Base-by-base conservation (phyloP, 2,797 vertebrate species). In the Steatocranus sp. region DNA sequence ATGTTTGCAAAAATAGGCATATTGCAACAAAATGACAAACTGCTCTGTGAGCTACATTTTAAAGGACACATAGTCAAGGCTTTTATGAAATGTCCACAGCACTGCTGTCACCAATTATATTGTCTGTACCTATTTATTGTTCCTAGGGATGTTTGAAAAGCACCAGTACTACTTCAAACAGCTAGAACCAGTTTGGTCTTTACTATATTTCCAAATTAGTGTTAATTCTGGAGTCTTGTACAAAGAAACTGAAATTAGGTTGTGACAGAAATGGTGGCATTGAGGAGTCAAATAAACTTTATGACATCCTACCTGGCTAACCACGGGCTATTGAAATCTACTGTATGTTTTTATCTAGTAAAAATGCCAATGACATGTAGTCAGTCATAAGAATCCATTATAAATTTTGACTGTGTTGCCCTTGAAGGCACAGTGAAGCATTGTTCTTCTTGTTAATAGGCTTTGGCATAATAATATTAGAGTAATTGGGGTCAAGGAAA, bases 1-100 rank as follows among this genome's bases (percentile, higher is more conserved):
- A 89, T 85, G 83, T 78, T 87, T 88, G 58, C 18, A 23, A 83
- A 87, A 93, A 92, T 84, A 85, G 79, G 85, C 12, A 78, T 56
- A 74, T 78, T 68, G 78, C 73, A 84, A 79, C 56, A 66, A 83
- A 84, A 81, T 51, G 48, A 87, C 80, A 83, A 87, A 84, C 48
- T 43, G n/a, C 46, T 78, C 3, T 75, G 49, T 14, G 51, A 74
- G 79, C 68, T 79, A 38, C 27, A 66, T 81, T 66, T 75, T n/a
- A 75, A 27, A 58, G 36, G 78, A 87, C 68, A 51, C 74, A 76
- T 75, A 82, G 61, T 25, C 68, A 68, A 18, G 49, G 48, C 34
- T 66, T 34, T 61, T 50, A 38, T 18, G 74, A 83, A 81, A 70
- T 75, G 74, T 81, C 70, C 83, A 63, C 75, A 76, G n/a, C 15